Conservation (phyloP, 2,113 vertebrate species). For the Corythornis cristatus region DNA sequence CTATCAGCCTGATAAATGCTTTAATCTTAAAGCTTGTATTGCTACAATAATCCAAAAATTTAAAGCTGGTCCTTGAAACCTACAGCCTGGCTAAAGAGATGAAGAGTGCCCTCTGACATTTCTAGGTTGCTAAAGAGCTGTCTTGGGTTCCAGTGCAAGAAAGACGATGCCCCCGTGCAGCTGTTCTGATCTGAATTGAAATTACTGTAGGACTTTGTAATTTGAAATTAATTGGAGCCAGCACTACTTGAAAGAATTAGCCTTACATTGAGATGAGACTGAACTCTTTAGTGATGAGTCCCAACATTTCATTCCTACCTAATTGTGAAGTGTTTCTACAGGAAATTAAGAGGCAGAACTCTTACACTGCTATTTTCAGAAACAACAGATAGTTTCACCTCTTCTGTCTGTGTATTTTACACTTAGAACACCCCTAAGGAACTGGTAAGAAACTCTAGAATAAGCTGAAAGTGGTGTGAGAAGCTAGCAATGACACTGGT, state of each 20-base stretch:
- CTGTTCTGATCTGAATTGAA: neutral
- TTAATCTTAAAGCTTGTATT: conserved; percentile 49
- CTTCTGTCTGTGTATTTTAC: neutral
- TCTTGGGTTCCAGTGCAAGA: neutral
- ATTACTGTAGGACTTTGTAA: neutral
- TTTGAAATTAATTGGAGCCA: neutral
- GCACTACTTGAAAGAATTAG: neutral
- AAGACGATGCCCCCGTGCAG: neutral
- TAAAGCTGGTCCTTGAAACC: conserved; percentile 42
- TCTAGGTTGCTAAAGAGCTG: conserved; percentile 19
- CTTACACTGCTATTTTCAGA: neutral
- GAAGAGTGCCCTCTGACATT: conserved; percentile 21
- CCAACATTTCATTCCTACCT: neutral
- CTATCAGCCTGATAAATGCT: conserved; percentile 66
- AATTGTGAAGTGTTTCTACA: neutral
- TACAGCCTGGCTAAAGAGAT: conserved; percentile 22
- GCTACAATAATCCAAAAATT: conserved; percentile 42
- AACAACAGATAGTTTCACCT: neutral
- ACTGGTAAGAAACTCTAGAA: neutral
- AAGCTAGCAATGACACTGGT: neutral
- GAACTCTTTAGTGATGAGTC: neutral
- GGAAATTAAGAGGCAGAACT: neutral
- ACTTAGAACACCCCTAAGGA: neutral
- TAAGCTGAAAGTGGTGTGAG: neutral
- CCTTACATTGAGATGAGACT: neutral